These are phyloP conservation scores for Ambastaia sidthimunki DNA, from an alignment of 2,797 vertebrate genomes.

Conservation along the genomic window DNA sequence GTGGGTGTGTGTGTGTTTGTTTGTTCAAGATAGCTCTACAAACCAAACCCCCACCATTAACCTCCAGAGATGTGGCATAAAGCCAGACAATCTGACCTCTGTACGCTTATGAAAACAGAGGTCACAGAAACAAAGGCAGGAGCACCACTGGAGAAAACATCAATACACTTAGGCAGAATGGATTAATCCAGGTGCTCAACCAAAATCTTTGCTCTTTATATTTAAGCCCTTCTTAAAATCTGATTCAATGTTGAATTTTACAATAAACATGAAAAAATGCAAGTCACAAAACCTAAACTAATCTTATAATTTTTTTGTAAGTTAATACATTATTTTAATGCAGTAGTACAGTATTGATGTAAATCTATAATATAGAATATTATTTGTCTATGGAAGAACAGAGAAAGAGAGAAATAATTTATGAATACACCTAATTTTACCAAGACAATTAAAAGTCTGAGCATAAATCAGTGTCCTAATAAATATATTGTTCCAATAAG, in stretches of 20 bases:
- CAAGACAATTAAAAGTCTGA: not conserved
- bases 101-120: slow-evolving; percentile 8
- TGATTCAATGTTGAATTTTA: not conserved
- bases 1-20: not conserved
- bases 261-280: not conserved
- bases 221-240: not conserved
- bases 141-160: not conserved
- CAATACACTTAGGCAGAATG: not conserved
- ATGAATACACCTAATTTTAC: not conserved
- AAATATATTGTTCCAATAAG: too few species aligned
- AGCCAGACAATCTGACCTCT: slow-evolving; percentile 42
- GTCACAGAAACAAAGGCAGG: slow-evolving; percentile 25
- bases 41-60: slow-evolving; percentile 36
- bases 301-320: too few species aligned
- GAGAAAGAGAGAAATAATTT: not conserved
- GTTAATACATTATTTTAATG: too few species aligned
- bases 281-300: not conserved
- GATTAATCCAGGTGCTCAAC: not conserved
- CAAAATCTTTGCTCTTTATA: not conserved
- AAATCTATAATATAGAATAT: too few species aligned
- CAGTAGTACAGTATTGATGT: too few species aligned
- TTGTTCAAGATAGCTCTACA: not conserved
- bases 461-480: not conserved
- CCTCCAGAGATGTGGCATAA: slow-evolving; percentile 4
- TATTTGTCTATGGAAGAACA: not conserved